Evolutionary conservation across 2,113 vertebrate species (phyloP), one percentile per base, ranked within the genome.

Genomic region (Heptranchias perlo): DNA sequence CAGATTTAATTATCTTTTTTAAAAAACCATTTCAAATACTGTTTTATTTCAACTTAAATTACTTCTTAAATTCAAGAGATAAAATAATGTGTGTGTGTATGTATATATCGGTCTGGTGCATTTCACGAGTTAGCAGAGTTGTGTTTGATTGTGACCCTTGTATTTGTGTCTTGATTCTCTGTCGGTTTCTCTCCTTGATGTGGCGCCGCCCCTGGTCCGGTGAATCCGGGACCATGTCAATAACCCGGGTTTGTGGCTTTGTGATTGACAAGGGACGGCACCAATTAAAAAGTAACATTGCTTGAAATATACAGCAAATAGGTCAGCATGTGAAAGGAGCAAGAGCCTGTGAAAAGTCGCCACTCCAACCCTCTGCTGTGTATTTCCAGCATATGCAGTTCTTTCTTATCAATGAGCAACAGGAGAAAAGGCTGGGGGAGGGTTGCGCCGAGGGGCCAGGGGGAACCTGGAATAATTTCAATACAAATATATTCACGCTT

Each of bases 1-100:
- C 78, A 21, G 78, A 93, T 93, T 64, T 64, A 64, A 93, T 93
- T 93, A n/a, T 93, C 89, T 39, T 93, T 93, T 93, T 93, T 11
- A 3, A 25, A 4, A 31, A 52, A 13, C n/a, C 11, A 91, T 35
- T 31, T 91, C 13, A 82, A 18, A 21, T 93, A 4, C 23, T 93
- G 10, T 1, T 58, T n/a, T 39, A 58, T 62, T 93, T 62, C 89
- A 62, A 93, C 5, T 62, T 86, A 58, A 44, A 39, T 93, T 93
- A 91, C 87, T 25, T 91, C 58, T 93, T 93, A n/a, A 93, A 93
- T n/a, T 62, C 35, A 61, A 21, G 35, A 62, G n/a, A 23, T 62
- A 62, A 82, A 44, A 39, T 93, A 21, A 62, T 82, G 35, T 93
- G 89, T 8, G 21, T 39, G 87, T 58, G 4, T 61, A 16, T 92